Evolutionary conservation across 2,888 invertebrate genomes (phyloP), one percentile per base, ranked within the genome.

Genomic region (Tenthredo notha): DNA sequence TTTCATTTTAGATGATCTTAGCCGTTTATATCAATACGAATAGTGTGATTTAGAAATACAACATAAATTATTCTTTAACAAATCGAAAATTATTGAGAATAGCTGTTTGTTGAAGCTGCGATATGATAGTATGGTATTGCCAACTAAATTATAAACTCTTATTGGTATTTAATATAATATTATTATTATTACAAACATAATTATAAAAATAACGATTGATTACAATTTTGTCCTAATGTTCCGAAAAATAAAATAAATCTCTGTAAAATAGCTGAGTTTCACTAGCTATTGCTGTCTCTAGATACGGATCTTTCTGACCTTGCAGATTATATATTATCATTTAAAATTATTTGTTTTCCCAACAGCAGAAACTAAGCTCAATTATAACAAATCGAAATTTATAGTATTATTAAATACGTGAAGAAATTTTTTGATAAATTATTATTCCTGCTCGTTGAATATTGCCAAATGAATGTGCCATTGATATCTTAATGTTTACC

Each of bases 221-320:
- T 91, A 92, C 90, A 90, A 91, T 90, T 91, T 92, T 92, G 91
- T 92, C 91, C 91, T 90, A 91, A 91, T 91, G 90, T 91, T 91
- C 89, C 89, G 89, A 91, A 89, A 91, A 91, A 90, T 91, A 92
- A 91, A 88, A 90, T 91, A 91, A 89, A 89, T 90, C 90, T 90
- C 89, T 88, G 88, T 90, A 89, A 88, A 61, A 80, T 80, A 80
- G 78, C 37, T 80, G 40, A 67, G 84, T 84, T 78, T 80, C 78
- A 75, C 80, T 80, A 80, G 80, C 80, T 80, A 40, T 80, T 80
- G 21, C 50, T 80, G 61, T 21, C n/a, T 78, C 33, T 29, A 25
- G 7, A 78, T 58, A 54, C 54, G 78, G 58, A 78, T 78, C 78
- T 78, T 78, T 78, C 61, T 77, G 77, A 78, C 37, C 37, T 75